Percentiles rank a stretch among this genome's conserved stretches.
Conservation (phyloP, 2,888 invertebrate species). For the Ptychoptera albimana region DNA sequence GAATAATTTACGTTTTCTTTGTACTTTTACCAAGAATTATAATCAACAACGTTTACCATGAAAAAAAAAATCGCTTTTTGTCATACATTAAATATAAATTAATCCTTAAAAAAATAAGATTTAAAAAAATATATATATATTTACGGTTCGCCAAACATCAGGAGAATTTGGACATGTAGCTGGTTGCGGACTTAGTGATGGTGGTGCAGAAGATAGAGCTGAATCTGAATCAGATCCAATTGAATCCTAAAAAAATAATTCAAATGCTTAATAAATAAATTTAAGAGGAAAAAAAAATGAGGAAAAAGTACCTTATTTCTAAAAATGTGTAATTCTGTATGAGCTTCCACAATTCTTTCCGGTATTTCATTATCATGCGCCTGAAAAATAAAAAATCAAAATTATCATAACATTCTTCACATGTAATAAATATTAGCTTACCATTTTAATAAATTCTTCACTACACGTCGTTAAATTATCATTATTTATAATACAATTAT, state of each 20-base stretch:
- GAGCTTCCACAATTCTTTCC: conserved; percentile 16
- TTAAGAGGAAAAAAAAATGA: neutral
- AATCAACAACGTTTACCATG: too few relatives aligned
- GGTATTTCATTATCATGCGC: conserved; percentile 15
- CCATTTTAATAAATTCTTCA: neutral
- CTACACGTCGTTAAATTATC: neutral
- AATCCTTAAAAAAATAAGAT: neutral
- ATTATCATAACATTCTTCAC: conserved; percentile 2
- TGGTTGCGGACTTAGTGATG: conserved; percentile 51
- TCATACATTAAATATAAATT: too few relatives aligned
- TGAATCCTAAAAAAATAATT: neutral
- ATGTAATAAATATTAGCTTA: neutral
- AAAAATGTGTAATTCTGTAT: conserved; percentile 17
- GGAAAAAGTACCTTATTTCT: conserved; percentile 20
- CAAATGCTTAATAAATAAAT: neutral
- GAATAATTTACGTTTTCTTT: too few relatives aligned
- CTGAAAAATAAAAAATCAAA: conserved; percentile 10
- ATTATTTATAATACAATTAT: neutral
- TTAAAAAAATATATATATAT: conserved; percentile 5
- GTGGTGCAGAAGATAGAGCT: conserved; percentile 50
- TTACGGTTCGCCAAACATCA: conserved; percentile 31
- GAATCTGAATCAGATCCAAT: conserved; percentile 45
- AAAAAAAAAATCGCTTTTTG: too few relatives aligned
- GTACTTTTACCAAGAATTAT: too few relatives aligned
- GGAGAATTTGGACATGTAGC: conserved; percentile 23